Base-by-base conservation (phyloP, 2,113 vertebrate genomes). In the Hydrochoerus hydrochaeris region DNA sequence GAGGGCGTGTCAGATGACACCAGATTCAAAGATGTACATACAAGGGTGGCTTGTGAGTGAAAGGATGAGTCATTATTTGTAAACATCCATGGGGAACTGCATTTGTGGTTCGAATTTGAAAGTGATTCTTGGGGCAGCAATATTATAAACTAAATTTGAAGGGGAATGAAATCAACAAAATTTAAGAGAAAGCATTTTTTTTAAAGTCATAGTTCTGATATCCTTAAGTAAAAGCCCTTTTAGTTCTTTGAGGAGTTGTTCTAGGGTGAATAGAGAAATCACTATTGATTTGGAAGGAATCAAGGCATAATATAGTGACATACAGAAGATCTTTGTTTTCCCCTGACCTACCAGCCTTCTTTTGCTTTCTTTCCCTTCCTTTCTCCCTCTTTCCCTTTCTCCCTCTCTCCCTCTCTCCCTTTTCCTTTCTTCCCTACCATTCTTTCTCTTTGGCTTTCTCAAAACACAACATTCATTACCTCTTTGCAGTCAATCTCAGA, bases 161-260 rank as follows among this genome's bases (percentile, higher is more conserved):
- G 49, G 49, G 49, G 49, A 52, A 52, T 54, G 54, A 54, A 54
- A 54, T 54, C 54, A 54, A 54, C 54, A 12, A 35, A 44, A 81
- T 71, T 69, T 85, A 95, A 71, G 26, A 35, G 41, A 75, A 95
- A 92, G 28, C 9, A 49, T 80, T 91, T n/a, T 16, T 93, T 96
- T 87, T 81, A 60, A 92, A 88, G 32, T 84, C 32, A 57, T 1
- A 4, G 49, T 95, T 83, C 22, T 52, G 20, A 67, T 71, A 71
- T 3, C 30, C 82, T 67, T 75, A 73, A 92, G 52, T 44, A 75
- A 7, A 75, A 81, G n/a, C 73, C 3, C 65, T 80, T 73, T 35
- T 73, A 46, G 9, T 57, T 62, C 30, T 86, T 83, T 58, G 46
- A 19, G 71, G 52, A 2, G 1, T 87, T 49, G 52, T 80, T 60